Conservation (phyloP, 2,113 vertebrate genomes). For the Actenoides lindsayi region DNA sequence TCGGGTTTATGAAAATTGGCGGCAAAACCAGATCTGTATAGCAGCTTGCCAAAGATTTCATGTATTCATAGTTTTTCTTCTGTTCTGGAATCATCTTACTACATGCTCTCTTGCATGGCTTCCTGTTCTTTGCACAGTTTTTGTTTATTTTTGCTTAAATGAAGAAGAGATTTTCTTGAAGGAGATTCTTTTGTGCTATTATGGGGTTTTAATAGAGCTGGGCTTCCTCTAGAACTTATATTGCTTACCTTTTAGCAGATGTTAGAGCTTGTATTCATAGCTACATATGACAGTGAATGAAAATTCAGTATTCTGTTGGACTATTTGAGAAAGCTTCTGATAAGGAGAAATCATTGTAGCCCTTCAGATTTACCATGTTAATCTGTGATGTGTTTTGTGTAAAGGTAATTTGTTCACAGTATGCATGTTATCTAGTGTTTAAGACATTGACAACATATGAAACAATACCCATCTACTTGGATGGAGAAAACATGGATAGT, state of each 20-base stretch:
- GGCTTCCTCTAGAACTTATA: neutral
- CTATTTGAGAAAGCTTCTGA: neutral
- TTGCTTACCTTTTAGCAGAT: neutral
- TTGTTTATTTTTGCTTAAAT: neutral
- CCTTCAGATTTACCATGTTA: neutral
- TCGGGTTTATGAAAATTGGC: neutral
- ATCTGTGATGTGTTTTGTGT: neutral
- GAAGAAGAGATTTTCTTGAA: neutral
- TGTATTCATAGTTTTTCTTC: neutral
- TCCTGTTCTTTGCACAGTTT: neutral
- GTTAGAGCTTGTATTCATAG: neutral
- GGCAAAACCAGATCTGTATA: neutral
- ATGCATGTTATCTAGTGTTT: neutral
- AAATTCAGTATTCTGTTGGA: neutral
- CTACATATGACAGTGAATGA: neutral
- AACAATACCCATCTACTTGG: neutral
- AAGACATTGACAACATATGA: neutral
- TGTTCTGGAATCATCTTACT: neutral
- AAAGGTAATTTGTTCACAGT: neutral
- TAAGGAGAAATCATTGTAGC: neutral
- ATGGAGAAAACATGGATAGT: neutral
- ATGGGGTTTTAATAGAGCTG: neutral
- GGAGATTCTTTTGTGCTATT: neutral
- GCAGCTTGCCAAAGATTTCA: neutral
- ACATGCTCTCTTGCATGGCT: neutral